These are phyloP conservation scores for Formica exsecta DNA, from an alignment of 1,140 invertebrate genomes.

Conservation along the genomic window DNA sequence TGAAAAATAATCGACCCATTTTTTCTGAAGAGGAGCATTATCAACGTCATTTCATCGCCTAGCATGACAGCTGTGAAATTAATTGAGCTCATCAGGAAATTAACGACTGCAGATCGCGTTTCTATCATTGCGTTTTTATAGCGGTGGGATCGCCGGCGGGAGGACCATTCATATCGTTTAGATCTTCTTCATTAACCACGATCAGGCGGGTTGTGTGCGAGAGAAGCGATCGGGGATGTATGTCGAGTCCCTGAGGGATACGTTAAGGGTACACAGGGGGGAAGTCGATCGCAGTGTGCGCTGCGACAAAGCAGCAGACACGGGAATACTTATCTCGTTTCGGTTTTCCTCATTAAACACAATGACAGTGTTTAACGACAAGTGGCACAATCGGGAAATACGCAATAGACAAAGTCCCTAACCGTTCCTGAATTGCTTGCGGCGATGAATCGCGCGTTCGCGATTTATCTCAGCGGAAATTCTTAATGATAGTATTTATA, in stretches of 20 bases:
- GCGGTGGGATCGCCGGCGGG: background rate
- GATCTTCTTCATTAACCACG: slow-evolving; percentile 72
- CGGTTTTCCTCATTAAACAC: slow-evolving; percentile 75
- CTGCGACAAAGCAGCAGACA: slow-evolving; percentile 56
- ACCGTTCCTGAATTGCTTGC: background rate
- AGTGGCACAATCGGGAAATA: slow-evolving; percentile 55
- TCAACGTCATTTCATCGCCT: slow-evolving; percentile 10
- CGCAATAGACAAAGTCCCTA: slow-evolving; percentile 46
- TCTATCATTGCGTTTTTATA: slow-evolving; percentile 67
- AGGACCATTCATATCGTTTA: slow-evolving; percentile 68
- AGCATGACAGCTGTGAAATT: slow-evolving; percentile 47
- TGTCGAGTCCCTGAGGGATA: slow-evolving; percentile 56
- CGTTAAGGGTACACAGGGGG: slow-evolving; percentile 75
- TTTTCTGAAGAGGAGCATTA: background rate
- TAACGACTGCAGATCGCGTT: slow-evolving; percentile 48
- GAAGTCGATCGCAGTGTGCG: background rate
- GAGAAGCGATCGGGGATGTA: slow-evolving; percentile 54
- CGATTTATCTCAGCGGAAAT: slow-evolving; percentile 14
- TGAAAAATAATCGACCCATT: background rate
- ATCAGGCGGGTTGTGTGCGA: slow-evolving; percentile 55
- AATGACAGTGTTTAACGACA: slow-evolving; percentile 72
- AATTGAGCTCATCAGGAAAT: slow-evolving; percentile 46
- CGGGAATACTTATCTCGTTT: slow-evolving; percentile 72
- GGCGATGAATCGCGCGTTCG: background rate
- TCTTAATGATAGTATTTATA: background rate